phyloP scores from a whole-genome alignment of 1,140 invertebrate species.

The Dendrolimus kikuchii region DNA sequence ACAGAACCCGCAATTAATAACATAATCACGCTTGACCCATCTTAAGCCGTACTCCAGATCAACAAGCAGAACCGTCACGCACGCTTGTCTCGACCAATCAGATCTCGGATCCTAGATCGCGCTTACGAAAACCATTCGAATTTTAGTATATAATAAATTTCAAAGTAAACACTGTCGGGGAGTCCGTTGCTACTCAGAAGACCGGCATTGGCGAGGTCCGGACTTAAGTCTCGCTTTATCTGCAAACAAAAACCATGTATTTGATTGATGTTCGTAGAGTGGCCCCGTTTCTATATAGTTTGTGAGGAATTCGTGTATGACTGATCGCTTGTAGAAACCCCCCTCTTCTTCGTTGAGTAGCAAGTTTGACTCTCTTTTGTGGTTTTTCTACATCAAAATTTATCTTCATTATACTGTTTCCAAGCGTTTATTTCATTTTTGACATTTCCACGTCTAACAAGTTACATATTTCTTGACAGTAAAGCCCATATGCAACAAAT shows the following conservation, averaged over 20 bases:
- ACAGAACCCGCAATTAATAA: too few species aligned
- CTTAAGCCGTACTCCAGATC: constrained; percentile 4
- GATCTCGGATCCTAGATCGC: constrained; percentile 22
- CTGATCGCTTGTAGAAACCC: constrained; percentile 31
- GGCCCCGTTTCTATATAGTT: constrained; percentile 40
- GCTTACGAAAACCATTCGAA: constrained; percentile 25
- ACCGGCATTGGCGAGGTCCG: constrained; percentile 59
- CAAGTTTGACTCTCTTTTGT: constrained; percentile 64
- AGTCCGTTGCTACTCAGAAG: constrained; percentile 64
- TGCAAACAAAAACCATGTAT: constrained; percentile 18
- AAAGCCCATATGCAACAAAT: too few species aligned
- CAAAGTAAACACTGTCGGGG: constrained; percentile 19
- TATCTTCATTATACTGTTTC: too few species aligned
- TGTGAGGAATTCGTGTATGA: constrained; percentile 24
- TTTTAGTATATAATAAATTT: constrained; percentile 23
- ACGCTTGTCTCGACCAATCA: constrained; percentile 34
- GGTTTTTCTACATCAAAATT: background rate
- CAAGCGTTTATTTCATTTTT: too few species aligned
- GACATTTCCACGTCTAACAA: too few species aligned
- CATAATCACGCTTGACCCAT: background rate
- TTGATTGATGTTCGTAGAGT: constrained; percentile 52
- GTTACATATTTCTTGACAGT: too few species aligned
- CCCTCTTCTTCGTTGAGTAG: constrained; percentile 59
- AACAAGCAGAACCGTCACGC: constrained; percentile 23
- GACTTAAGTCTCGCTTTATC: constrained; percentile 53